Conservation (phyloP, 2,888 invertebrate genomes). For the Stramonita haemastoma region DNA sequence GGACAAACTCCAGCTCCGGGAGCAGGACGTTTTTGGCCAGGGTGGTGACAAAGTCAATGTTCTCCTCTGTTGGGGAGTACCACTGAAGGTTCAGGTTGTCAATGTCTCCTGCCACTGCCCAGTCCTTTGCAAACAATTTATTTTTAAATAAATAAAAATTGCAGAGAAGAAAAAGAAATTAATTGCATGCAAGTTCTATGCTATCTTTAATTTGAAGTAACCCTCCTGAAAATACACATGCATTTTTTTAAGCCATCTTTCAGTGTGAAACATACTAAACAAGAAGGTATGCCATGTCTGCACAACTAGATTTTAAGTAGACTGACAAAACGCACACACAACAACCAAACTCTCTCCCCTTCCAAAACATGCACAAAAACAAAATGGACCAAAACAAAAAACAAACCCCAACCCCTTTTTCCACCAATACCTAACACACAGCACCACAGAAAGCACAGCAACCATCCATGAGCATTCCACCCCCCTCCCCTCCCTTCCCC, state of each 20-base stretch:
- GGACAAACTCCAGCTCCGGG: slow-evolving; percentile 81
- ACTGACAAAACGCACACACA: no score
- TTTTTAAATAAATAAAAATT: background rate
- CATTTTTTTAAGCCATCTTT: background rate
- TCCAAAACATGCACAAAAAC: no score
- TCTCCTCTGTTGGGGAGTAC: slow-evolving; percentile 87
- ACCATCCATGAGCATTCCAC: no score
- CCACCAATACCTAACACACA: no score
- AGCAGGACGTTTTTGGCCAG: slow-evolving; percentile 81
- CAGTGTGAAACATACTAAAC: background rate
- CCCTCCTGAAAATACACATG: background rate
- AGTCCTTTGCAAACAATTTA: slow-evolving; percentile 81
- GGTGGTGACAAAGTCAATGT: slow-evolving; percentile 83
- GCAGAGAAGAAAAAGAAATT: background rate
- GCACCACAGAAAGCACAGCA: no score
- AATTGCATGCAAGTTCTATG: background rate
- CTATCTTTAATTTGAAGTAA: background rate
- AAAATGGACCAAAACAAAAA: no score
- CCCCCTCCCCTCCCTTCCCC: background rate
- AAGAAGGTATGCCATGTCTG: background rate
- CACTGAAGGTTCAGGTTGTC: slow-evolving; percentile 85
- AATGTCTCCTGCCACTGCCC: slow-evolving; percentile 87
- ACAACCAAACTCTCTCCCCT: no score
- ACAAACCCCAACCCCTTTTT: no score
- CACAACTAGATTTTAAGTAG: no score